phyloP scores from a whole-genome alignment of 2,113 vertebrate species.

The Notiomystis cincta region DNA sequence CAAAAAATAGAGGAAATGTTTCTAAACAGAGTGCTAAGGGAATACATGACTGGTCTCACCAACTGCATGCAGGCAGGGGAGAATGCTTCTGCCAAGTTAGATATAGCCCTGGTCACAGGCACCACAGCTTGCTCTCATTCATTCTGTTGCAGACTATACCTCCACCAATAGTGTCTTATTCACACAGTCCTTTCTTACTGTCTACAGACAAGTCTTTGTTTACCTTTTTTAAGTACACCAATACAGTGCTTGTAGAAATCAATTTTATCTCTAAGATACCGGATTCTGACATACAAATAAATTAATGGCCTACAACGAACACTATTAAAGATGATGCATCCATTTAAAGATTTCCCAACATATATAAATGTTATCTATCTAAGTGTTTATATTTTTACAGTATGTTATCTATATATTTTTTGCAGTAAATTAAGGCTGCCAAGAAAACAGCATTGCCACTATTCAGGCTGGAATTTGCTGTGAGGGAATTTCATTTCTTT shows the following conservation, averaged over 20 bases:
- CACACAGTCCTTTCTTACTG: not conserved
- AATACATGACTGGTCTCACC: not conserved
- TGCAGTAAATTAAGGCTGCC: not conserved
- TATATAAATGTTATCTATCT: not conserved
- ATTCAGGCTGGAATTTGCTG: not conserved
- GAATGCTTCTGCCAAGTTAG: not conserved
- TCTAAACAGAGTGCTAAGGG: not conserved
- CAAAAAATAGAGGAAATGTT: not conserved
- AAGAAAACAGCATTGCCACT: not conserved
- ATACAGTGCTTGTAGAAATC: conserved; percentile 32
- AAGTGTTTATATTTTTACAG: not conserved
- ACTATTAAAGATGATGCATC: not conserved
- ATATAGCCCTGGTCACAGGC: not conserved
- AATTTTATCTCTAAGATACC: conserved; percentile 30
- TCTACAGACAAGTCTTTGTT: not conserved
- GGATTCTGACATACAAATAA: conserved; percentile 4
- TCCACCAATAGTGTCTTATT: not conserved
- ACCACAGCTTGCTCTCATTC: not conserved
- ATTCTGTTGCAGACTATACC: not conserved
- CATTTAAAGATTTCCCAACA: not conserved
- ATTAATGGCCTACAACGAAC: not conserved
- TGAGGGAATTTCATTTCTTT: not conserved
- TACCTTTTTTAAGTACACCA: conserved; percentile 13
- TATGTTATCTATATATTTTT: not conserved
- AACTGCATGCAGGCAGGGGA: not conserved